Conservation (phyloP, 2,113 vertebrate species). For the Conger conger region DNA sequence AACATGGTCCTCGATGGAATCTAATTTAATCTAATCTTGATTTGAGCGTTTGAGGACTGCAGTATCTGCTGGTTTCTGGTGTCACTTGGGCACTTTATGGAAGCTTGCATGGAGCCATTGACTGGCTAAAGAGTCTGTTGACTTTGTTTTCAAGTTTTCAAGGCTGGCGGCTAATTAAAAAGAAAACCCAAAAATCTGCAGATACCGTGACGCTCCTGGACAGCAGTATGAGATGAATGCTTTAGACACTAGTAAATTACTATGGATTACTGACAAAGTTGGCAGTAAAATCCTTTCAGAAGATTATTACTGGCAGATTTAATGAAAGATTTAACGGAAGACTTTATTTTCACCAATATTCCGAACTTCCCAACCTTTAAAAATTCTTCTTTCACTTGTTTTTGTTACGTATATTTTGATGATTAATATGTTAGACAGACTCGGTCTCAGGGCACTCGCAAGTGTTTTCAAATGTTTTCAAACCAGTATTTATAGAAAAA, state of each 20-base stretch:
- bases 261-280: not conserved
- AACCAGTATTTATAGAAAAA: not conserved
- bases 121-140: not conserved
- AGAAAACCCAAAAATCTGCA: not conserved
- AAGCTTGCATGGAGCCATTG: too few species aligned
- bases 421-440: not conserved
- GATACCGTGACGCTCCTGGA: not conserved
- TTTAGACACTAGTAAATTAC: constrained; percentile 5
- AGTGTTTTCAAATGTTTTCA: not conserved
- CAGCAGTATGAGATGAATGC: not conserved
- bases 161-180: too few species aligned
- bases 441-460: not conserved
- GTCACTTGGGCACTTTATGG: too few species aligned
- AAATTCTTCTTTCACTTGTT: too few species aligned
- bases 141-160: not conserved
- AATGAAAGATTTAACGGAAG: too few species aligned
- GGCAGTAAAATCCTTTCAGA: too few species aligned
- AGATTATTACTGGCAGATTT: too few species aligned
- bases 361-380: too few species aligned
- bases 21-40: too few species aligned
- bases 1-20: too few species aligned
- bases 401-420: too few species aligned
- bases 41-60: constrained; percentile 79
- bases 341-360: not conserved
- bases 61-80: not conserved